Base-by-base conservation (phyloP, 2,888 invertebrate species). In the Epistrophe grossulariae region DNA sequence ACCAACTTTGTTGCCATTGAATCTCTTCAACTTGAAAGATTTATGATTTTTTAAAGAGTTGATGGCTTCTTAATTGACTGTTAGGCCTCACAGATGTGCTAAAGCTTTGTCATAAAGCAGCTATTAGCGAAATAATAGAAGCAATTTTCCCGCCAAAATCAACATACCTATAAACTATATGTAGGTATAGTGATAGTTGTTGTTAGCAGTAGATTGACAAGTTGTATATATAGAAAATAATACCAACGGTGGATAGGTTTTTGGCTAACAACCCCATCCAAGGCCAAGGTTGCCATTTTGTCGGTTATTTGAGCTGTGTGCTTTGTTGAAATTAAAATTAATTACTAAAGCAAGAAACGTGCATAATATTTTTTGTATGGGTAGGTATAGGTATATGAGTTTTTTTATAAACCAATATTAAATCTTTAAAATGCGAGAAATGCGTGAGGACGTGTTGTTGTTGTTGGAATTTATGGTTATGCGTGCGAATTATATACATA, bases 191-290 rank as follows among this genome's bases (percentile, higher is more conserved):
- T 45, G 45, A 45, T 45, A 45, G 45, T 45, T 45, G 45, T 45
- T 45, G 40, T 13, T 40, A 40, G 43, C 15, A 15, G 43, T 43
- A 15, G 6, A 15, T 15, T 15, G 1, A 15, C 5, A 15, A 43
- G 15, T 43, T 8, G 13, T 43, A n/a, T n/a, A n/a, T n/a, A n/a
- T n/a, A 24, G 40, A 43, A 6, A 15, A 8, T 48, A 24, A 19
- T 62, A 48, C 5, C 15, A 70, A 70, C 68, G 70, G 74, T 84
- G 48, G 57, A 48, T 55, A 48, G n/a, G 17, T 60, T 68, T 24
- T 73, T 84, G 79, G 83, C 74, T 79, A 84, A 84, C 83, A 84
- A 84, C 83, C 83, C 83, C 83, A 64, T 19, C 60, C 83, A 84
- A 84, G 83, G 83, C 79, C 83, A 84, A 84, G 83, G 79, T 48